Percentiles rank a stretch among this genome's conserved stretches.
Conservation (phyloP, 1,140 invertebrate genomes). For the Saccostrea glomerata region DNA sequence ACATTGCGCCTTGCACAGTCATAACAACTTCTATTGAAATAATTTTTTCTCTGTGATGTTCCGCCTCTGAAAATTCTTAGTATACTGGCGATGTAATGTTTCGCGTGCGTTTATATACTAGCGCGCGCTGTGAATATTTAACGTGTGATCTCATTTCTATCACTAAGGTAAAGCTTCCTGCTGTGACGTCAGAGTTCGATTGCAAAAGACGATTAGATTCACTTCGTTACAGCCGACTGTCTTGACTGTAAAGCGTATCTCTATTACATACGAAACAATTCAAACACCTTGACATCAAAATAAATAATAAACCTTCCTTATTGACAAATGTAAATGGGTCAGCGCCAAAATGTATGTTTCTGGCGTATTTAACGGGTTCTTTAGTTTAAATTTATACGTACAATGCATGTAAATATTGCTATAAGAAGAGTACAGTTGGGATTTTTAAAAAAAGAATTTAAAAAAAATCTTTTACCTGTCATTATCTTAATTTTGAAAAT, state of each 20-base stretch:
- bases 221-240: not conserved
- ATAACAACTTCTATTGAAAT: not conserved
- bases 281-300: not conserved
- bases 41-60: not conserved
- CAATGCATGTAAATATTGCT: no score
- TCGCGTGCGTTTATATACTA: not conserved
- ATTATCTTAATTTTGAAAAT: no score
- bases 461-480: no score
- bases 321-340: no score
- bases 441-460: no score
- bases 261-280: not conserved
- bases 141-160: not conserved
- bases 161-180: conserved; percentile 16
- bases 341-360: no score
- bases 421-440: no score
- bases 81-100: not conserved
- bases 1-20: not conserved
- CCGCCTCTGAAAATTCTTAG: not conserved
- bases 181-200: not conserved
- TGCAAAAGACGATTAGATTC: not conserved
- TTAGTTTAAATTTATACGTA: no score
- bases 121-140: conserved; percentile 29
- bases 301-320: not conserved
- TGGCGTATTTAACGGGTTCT: no score
- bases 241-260: not conserved